These are phyloP conservation scores for Syngnathus acus DNA, from an alignment of 2,797 vertebrate genomes.

Conservation along the genomic window DNA sequence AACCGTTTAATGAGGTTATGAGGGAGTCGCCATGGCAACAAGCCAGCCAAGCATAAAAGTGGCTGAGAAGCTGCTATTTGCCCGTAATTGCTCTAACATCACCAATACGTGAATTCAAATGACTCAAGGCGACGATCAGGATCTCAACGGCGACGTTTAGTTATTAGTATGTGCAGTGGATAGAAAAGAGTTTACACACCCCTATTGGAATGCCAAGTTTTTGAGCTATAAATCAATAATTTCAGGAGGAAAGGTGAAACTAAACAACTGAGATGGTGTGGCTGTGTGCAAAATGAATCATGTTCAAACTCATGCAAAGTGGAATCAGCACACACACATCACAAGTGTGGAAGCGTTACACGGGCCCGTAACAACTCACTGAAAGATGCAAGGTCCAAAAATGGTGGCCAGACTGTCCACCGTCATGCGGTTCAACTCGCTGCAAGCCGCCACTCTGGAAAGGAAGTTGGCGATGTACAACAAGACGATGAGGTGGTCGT, in stretches of 20 bases:
- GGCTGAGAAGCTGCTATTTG: not conserved
- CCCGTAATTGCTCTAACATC: not conserved
- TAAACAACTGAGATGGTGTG: too few species aligned
- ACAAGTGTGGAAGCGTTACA: not conserved
- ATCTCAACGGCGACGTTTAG: not conserved
- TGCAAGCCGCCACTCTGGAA: conserved; percentile 63
- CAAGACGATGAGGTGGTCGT: conserved; percentile 60
- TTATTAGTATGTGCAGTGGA: not conserved
- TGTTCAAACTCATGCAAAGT: too few species aligned
- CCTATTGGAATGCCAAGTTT: too few species aligned
- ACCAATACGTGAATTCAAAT: not conserved
- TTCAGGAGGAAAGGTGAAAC: too few species aligned
- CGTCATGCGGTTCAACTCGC: conserved; percentile 74
- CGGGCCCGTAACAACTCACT: conserved; percentile 51
- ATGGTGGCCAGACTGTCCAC: conserved; percentile 72
- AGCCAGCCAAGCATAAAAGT: not conserved
- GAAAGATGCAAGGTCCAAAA: conserved; percentile 77
- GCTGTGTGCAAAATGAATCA: too few species aligned
- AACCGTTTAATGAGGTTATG: not conserved
- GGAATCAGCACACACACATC: too few species aligned
- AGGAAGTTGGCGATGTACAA: conserved; percentile 74
- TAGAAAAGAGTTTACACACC: too few species aligned
- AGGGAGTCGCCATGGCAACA: conserved; percentile 1
- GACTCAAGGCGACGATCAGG: not conserved
- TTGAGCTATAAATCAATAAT: too few species aligned